These are phyloP conservation scores for Tigriopus japonicus DNA, from an alignment of 1,140 invertebrate species.

Conservation along the genomic window DNA sequence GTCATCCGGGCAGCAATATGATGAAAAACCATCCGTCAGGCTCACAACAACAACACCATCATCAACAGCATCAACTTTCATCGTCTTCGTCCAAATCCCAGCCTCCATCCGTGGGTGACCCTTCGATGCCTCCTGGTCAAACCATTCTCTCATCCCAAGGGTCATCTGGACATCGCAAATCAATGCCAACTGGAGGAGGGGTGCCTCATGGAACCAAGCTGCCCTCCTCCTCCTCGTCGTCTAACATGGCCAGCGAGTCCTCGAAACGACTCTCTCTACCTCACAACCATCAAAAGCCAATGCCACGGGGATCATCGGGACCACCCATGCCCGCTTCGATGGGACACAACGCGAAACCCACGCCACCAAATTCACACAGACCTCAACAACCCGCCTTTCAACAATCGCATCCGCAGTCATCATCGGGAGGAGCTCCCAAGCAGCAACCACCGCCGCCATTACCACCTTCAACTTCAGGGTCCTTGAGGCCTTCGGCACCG, in stretches of 20 bases:
- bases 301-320: neutral
- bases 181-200: neutral
- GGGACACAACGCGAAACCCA: too few relatives aligned
- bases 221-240: neutral
- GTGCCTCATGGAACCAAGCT: neutral
- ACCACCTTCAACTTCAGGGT: neutral
- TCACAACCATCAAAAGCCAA: too few relatives aligned
- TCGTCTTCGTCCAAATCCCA: constrained; percentile 17
- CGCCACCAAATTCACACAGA: too few relatives aligned
- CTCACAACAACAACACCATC: too few relatives aligned
- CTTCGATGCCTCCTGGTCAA: constrained; percentile 11
- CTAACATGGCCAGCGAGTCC: neutral
- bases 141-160: neutral
- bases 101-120: constrained; percentile 18
- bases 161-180: neutral
- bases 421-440: too few relatives aligned
- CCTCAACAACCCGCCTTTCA: too few relatives aligned
- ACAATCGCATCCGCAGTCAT: too few relatives aligned
- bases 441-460: neutral
- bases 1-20: too few relatives aligned
- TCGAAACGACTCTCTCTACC: neutral
- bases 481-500: neutral
- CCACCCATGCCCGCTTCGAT: neutral
- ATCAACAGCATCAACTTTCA: neutral
- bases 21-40: too few relatives aligned